phyloP scores from a whole-genome alignment of 1,140 invertebrate species.

The Drosophila takahashii region DNA sequence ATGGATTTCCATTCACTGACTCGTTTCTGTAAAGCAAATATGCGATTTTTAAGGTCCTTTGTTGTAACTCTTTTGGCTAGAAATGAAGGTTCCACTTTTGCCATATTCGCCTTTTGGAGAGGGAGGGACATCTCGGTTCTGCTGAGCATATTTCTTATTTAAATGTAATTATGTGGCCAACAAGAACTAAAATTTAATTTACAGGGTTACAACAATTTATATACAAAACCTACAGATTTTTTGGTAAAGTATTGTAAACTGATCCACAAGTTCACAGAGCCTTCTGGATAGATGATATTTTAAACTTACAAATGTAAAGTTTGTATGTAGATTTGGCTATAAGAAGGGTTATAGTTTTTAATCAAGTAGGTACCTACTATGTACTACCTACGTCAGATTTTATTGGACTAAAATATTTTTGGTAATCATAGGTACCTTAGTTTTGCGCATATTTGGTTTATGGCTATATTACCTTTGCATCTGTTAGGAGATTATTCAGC shows the following conservation, averaged over 20 bases:
- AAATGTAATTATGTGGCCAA: too few species aligned
- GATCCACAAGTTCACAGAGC: neutral
- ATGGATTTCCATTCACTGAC: too few species aligned
- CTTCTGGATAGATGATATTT: neutral
- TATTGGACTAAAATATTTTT: too few species aligned
- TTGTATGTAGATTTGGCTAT: too few species aligned
- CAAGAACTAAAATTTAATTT: neutral
- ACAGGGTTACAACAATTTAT: neutral
- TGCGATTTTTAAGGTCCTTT: neutral
- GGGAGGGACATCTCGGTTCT: neutral
- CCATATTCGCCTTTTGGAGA: neutral
- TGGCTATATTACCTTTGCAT: neutral
- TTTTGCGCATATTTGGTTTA: neutral
- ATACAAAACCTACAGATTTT: too few species aligned
- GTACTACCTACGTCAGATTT: too few species aligned
- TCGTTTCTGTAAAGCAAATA: too few species aligned
- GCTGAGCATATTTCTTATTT: neutral
- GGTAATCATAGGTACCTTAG: neutral
- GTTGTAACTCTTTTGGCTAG: neutral
- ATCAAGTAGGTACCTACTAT: too few species aligned
- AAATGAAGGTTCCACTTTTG: neutral
- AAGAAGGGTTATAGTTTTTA: too few species aligned
- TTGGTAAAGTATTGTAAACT: too few species aligned
- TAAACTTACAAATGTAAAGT: too few species aligned
- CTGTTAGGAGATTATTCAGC: conserved; percentile 1